Conservation (phyloP, 2,888 invertebrate genomes). For the Blastobasis lacticolella region DNA sequence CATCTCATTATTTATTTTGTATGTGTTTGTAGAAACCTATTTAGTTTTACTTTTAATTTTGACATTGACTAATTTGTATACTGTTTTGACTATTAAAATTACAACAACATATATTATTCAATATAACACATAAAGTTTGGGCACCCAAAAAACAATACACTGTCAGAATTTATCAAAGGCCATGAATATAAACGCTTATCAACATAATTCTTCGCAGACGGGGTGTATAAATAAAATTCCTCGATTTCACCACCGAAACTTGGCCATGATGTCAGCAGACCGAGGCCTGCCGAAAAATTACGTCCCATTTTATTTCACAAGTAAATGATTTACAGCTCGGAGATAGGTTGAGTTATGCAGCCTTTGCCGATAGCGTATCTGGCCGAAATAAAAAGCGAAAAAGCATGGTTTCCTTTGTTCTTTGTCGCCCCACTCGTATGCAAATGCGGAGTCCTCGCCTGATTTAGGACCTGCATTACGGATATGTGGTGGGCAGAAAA, state of each 20-base stretch:
- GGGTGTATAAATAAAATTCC: too few species aligned
- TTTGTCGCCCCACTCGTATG: slow-evolving; percentile 67
- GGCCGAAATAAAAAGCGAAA: slow-evolving; percentile 30
- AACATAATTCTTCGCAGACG: not conserved
- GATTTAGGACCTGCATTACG: slow-evolving; percentile 59
- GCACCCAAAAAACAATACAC: too few species aligned
- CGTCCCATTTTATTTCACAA: slow-evolving; percentile 10
- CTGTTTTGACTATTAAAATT: too few species aligned
- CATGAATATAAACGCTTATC: not conserved
- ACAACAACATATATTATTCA: too few species aligned
- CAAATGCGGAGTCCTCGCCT: slow-evolving; percentile 50
- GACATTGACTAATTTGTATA: too few species aligned
- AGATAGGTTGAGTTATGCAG: slow-evolving; percentile 47
- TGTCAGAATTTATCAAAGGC: not conserved
- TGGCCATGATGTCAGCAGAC: not conserved
- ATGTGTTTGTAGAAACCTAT: too few species aligned
- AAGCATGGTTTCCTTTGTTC: slow-evolving; percentile 51
- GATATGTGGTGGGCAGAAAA: slow-evolving; percentile 51
- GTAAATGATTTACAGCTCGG: slow-evolving; percentile 47
- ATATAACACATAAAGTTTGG: too few species aligned
- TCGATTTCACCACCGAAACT: too few species aligned
- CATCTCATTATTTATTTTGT: too few species aligned
- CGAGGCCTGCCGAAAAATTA: slow-evolving; percentile 5
- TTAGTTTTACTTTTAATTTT: too few species aligned
- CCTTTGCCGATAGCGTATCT: slow-evolving; percentile 56